Percentiles rank a stretch among this genome's conserved stretches.
These are phyloP conservation scores for Spermophilus dauricus DNA, from an alignment of 2,113 vertebrate species.

Conservation along the genomic window DNA sequence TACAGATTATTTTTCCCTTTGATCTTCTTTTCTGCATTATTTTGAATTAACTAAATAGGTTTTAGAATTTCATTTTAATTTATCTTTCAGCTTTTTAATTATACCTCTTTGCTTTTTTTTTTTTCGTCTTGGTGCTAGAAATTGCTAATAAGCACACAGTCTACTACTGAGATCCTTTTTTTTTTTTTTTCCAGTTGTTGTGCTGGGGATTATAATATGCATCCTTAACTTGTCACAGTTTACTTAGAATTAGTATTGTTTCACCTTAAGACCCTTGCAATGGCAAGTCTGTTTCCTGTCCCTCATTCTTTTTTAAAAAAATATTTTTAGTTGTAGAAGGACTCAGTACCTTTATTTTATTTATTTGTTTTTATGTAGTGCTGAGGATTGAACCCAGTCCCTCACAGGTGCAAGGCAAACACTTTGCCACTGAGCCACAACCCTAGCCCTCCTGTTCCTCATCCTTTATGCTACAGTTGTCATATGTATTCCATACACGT, in stretches of 20 bases:
- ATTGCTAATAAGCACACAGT: background rate
- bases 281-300: background rate
- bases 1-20: background rate
- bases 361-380: background rate
- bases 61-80: constrained; percentile 35
- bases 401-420: background rate
- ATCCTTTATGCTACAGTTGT: background rate
- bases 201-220: background rate
- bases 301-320: background rate
- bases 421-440: too few relatives aligned
- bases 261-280: background rate
- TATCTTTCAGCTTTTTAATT: background rate
- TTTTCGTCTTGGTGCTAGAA: background rate
- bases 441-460: too few relatives aligned
- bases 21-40: background rate
- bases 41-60: background rate
- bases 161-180: background rate
- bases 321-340: too few relatives aligned
- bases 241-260: background rate
- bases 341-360: too few relatives aligned
- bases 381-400: background rate
- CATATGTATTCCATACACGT: background rate
- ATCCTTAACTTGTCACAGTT: background rate
- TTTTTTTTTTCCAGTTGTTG: background rate
- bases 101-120: background rate